Percentiles rank a stretch among this genome's conserved stretches.
These are phyloP conservation scores for Cottus gobio DNA, from an alignment of 2,113 vertebrate genomes.

Conservation along the genomic window DNA sequence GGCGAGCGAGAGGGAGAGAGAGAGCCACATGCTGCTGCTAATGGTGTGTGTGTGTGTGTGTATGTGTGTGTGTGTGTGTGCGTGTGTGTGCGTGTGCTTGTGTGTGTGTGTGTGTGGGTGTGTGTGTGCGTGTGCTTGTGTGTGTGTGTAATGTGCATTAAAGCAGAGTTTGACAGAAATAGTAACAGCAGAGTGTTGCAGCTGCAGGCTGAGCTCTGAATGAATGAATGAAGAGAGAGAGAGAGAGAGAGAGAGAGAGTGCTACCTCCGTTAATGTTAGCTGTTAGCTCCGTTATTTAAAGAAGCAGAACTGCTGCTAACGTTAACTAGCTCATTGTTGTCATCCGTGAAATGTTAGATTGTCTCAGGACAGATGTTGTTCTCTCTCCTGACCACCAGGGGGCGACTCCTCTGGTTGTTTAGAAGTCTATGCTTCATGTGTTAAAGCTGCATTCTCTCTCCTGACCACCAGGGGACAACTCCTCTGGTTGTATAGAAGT, in stretches of 20 bases:
- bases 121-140: conserved; percentile 29
- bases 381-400: no score
- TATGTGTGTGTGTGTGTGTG: conserved; percentile 31
- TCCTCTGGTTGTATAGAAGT: no score
- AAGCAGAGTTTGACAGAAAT: conserved; percentile 66
- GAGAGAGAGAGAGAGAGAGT: neutral
- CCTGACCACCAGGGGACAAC: no score
- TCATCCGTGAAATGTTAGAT: no score
- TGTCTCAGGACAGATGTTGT: no score
- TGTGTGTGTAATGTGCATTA: conserved; percentile 60
- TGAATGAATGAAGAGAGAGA: conserved; percentile 23
- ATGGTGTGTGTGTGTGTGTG: conserved; percentile 34
- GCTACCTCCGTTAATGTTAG: no score
- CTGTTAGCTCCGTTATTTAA: no score
- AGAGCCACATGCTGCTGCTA: conserved; percentile 43
- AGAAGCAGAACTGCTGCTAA: no score
- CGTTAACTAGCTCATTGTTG: no score
- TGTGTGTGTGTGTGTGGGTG: conserved; percentile 29
- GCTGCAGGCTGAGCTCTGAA: conserved; percentile 59
- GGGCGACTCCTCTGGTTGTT: no score
- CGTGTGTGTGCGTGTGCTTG: conserved; percentile 34
- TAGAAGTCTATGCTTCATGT: no score
- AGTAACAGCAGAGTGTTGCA: conserved; percentile 65
- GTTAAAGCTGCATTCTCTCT: no score
- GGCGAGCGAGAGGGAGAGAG: conserved; percentile 13